A percentile compares a stretch with the other conserved stretches of the same genome.
These are phyloP conservation scores for Myrmophylax atrothorax DNA, from an alignment of 2,113 vertebrate genomes.

Conservation along the genomic window DNA sequence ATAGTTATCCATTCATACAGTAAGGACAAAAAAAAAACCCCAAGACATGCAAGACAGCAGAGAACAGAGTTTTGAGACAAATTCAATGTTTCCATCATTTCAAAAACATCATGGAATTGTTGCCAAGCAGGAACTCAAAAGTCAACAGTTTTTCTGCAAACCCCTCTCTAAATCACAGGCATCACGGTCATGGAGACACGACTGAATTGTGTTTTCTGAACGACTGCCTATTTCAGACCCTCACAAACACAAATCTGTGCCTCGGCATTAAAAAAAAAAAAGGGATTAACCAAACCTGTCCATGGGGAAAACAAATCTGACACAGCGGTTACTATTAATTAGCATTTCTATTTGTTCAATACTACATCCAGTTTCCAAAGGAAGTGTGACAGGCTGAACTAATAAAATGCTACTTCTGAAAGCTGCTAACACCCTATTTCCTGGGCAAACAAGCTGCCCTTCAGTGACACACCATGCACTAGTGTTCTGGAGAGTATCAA, in stretches of 20 bases:
- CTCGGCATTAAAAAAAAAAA: not conserved
- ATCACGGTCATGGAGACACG: accelerated
- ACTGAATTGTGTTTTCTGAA: not conserved
- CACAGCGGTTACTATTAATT: slow-evolving; percentile 15
- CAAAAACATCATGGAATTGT: not conserved
- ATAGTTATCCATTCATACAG: not conserved
- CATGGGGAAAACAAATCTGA: slow-evolving; percentile 18
- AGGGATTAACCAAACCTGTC: not conserved
- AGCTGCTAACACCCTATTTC: not conserved
- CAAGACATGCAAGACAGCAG: not conserved
- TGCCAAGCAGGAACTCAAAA: not conserved
- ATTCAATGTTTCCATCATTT: not conserved
- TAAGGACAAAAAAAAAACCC: not conserved
- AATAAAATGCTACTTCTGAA: slow-evolving; percentile 29
- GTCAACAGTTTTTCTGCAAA: not conserved
- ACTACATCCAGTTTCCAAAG: slow-evolving; percentile 33
- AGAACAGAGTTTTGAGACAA: not conserved
- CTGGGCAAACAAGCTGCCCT: not conserved
- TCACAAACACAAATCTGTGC: not conserved
- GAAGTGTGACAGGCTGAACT: not conserved
- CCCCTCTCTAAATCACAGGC: not conserved
- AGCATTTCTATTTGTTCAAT: slow-evolving; percentile 38
- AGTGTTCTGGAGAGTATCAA: not conserved
- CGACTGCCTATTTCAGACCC: not conserved
- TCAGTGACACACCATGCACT: not conserved